Evolutionary conservation across 64 coral and sea anemone species (phyloP).

Genomic region (Actinia equina): DNA sequence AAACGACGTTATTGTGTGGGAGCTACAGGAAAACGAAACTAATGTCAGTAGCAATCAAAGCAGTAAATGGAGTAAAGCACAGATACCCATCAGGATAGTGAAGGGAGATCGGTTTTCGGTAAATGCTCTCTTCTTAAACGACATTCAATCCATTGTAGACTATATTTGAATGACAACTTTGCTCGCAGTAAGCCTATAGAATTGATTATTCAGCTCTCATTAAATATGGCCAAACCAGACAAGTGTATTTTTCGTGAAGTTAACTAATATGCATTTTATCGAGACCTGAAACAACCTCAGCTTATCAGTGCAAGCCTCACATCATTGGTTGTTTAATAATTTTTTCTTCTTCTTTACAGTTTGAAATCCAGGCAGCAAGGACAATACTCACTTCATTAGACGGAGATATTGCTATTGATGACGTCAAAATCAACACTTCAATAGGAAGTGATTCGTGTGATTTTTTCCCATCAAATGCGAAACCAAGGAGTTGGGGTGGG

Average conservation of each 20-base stretch:
- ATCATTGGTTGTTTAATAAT: no score
- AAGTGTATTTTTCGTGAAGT: no score
- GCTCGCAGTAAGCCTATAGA: no score
- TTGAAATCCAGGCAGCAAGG: neutral
- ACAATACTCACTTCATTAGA: no score
- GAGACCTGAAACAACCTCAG: no score
- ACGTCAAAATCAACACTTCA: neutral
- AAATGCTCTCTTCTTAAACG: no score
- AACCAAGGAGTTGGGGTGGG: neutral
- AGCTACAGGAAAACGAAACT: neutral
- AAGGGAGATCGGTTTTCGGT: neutral
- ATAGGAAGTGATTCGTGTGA: neutral
- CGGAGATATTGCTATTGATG: slow-evolving; percentile 1
- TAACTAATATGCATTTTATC: no score
- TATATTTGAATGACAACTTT: no score
- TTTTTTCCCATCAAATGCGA: neutral
- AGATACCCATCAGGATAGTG: neutral
- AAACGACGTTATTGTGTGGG: neutral
- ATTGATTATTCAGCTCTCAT: no score
- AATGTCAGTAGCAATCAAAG: neutral
- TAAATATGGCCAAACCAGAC: no score
- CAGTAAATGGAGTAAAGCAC: neutral
- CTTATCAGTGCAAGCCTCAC: no score
- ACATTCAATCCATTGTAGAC: no score
- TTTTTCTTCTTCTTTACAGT: neutral